Conservation (phyloP, 2,888 invertebrate species). For the Chironomus riparius region DNA sequence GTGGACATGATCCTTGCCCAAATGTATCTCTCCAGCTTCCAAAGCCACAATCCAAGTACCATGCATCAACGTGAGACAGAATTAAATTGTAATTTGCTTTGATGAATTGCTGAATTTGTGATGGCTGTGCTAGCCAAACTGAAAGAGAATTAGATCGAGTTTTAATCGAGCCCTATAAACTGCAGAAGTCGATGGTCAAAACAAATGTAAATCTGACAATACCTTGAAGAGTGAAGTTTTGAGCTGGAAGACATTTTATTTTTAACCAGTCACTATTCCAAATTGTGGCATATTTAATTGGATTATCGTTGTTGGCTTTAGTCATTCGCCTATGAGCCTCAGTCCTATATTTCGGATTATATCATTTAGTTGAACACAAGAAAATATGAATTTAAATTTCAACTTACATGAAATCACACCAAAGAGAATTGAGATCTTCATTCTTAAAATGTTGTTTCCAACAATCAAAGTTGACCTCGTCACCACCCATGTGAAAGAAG, state of each 20-base stretch:
- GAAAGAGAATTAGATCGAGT: no score
- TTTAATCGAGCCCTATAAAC: no score
- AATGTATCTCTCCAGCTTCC: conserved; percentile 76
- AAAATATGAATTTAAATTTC: not conserved
- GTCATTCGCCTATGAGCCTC: conserved; percentile 34
- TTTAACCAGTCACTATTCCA: conserved; percentile 74
- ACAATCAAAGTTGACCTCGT: conserved; percentile 64
- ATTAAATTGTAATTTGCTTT: conserved; percentile 69
- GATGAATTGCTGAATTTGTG: conserved; percentile 65
- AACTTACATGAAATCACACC: conserved; percentile 62
- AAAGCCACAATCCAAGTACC: conserved; percentile 83
- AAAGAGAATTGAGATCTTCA: conserved; percentile 66
- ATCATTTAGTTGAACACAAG: no score
- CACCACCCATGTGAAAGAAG: conserved; percentile 75
- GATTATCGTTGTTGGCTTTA: conserved; percentile 39
- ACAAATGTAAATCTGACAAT: no score
- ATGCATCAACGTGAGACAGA: conserved; percentile 77
- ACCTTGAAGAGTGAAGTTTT: conserved; percentile 54
- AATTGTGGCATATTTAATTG: conserved; percentile 46
- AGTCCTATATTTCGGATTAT: no score
- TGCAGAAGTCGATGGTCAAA: no score
- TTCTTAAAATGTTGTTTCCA: conserved; percentile 68
- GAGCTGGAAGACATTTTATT: conserved; percentile 55
- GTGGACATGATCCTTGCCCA: conserved; percentile 77
- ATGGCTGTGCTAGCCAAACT: conserved; percentile 75